Percentiles rank a stretch among this genome's conserved stretches.
Evolutionary conservation across 2,113 vertebrate species (phyloP).

Genomic region (Cygnus atratus): DNA sequence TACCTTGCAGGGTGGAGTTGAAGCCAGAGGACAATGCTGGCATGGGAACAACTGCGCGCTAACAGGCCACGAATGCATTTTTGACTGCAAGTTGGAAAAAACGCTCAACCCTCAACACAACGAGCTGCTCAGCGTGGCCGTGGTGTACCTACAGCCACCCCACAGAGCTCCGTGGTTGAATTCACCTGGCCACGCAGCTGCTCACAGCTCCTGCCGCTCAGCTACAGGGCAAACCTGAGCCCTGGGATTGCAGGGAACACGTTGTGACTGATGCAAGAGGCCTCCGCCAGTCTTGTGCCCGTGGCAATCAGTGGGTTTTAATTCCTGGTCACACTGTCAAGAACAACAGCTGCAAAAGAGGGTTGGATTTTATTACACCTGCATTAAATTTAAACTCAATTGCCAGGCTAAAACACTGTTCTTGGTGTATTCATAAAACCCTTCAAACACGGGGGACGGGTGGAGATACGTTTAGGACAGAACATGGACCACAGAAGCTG

Average conservation of each 20-base stretch:
- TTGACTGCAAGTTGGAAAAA: fast-evolving
- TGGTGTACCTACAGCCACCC: fast-evolving
- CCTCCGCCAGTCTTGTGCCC: not conserved
- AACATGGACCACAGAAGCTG: not conserved
- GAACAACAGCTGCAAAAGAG: not conserved
- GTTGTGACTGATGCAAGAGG: not conserved
- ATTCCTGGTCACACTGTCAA: not conserved
- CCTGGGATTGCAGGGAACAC: not conserved
- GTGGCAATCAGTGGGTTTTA: not conserved
- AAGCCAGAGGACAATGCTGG: conserved; percentile 37
- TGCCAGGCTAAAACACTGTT: not conserved
- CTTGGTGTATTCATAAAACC: not conserved
- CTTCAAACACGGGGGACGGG: not conserved
- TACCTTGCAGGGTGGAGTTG: conserved; percentile 19
- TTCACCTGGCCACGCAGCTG: not conserved
- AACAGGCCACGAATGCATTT: not conserved
- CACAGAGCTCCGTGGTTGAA: not conserved
- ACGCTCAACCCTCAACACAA: fast-evolving
- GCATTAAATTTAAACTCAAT: not conserved
- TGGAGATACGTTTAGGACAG: not conserved
- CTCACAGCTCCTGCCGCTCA: not conserved
- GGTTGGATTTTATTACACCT: not conserved
- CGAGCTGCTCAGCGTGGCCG: not conserved
- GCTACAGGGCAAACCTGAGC: not conserved
- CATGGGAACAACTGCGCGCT: not conserved